Conservation (phyloP, 2,113 vertebrate species). For the Saguinus midas region DNA sequence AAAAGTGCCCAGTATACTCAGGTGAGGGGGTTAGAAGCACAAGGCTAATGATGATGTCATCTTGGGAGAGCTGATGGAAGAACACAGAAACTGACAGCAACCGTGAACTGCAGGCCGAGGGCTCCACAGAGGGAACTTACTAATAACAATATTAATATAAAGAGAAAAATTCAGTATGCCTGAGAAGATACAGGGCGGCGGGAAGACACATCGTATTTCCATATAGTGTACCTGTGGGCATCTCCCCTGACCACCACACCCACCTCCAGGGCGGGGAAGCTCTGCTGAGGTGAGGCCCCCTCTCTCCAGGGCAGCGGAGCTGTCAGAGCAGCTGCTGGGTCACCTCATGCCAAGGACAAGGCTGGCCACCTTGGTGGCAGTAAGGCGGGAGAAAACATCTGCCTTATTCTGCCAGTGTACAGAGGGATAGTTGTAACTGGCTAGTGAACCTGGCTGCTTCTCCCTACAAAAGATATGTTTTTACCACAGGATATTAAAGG, state of each 20-base stretch:
- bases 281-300: neutral
- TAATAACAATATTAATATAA: neutral
- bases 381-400: neutral
- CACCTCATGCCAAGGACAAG: neutral
- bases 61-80: neutral
- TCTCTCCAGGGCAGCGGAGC: neutral
- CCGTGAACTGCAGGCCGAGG: accelerated
- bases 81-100: accelerated
- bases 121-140: neutral
- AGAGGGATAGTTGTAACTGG: neutral
- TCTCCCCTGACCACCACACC: accelerated
- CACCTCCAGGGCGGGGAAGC: neutral
- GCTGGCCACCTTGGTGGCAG: neutral
- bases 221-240: accelerated
- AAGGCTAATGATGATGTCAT: too few relatives aligned
- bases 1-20: accelerated
- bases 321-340: accelerated
- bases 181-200: neutral
- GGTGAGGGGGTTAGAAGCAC: accelerated
- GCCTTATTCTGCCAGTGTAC: neutral
- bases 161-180: neutral
- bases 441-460: neutral
- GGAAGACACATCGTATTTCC: neutral
- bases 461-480: accelerated
- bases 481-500: neutral